A percentile compares a stretch with the other conserved stretches of the same genome.
Evolutionary conservation across 2,113 vertebrate genomes (phyloP).

Genomic region (Promerops cafer): DNA sequence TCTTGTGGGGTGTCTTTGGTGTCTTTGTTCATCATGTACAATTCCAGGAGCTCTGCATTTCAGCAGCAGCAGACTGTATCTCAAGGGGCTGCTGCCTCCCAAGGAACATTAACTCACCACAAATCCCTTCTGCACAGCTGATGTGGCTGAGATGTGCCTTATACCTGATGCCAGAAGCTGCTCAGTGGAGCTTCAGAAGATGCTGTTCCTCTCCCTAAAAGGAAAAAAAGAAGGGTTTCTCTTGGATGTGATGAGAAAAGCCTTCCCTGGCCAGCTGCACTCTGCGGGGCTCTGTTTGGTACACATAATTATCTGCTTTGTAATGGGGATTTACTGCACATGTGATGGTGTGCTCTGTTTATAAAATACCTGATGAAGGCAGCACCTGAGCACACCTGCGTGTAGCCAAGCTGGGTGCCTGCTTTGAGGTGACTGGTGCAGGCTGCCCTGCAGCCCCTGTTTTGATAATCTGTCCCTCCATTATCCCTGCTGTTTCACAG

Average conservation of each 20-base stretch:
- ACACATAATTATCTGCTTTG: conserved; percentile 26
- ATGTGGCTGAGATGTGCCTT: background rate
- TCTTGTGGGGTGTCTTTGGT: background rate
- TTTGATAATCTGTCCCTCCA: background rate
- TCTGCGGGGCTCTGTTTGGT: conserved; percentile 37
- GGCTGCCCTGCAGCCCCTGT: background rate
- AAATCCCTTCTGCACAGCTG: background rate
- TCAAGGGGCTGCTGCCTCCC: background rate
- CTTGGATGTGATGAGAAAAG: background rate
- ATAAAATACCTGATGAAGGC: background rate
- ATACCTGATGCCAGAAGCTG: background rate
- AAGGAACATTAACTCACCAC: background rate
- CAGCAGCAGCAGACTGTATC: background rate
- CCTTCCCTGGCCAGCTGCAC: background rate
- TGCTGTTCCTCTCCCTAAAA: background rate
- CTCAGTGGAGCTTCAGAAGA: background rate
- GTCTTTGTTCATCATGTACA: background rate
- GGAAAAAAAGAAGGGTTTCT: background rate
- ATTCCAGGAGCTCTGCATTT: background rate
- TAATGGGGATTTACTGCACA: background rate
- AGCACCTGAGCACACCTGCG: background rate
- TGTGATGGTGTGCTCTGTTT: background rate
- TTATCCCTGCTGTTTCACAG: background rate
- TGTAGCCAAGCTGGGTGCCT: accelerated
- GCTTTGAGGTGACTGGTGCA: background rate